phyloP scores from a whole-genome alignment of 2,888 invertebrate species.

The Notocelia uddmanniana region DNA sequence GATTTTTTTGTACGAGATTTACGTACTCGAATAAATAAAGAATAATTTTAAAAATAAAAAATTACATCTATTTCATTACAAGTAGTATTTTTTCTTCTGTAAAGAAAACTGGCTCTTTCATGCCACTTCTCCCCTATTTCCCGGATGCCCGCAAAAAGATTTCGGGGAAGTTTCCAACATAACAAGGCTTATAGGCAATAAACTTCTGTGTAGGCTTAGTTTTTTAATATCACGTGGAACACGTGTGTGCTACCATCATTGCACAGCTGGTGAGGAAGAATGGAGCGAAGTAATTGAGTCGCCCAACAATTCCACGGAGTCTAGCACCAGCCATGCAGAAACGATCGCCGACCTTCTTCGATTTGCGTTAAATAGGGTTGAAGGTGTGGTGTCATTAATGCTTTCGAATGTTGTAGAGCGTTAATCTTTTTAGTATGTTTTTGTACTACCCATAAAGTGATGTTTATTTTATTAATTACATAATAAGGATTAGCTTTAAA shows the following conservation, averaged over 20 bases:
- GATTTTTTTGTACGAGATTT: constrained; percentile 7
- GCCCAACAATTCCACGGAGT: too few species aligned
- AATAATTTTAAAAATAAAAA: neutral
- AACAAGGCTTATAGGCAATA: too few species aligned
- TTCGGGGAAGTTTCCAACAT: too few species aligned
- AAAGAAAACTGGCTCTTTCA: constrained; percentile 18
- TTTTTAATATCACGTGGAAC: too few species aligned
- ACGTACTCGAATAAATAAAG: constrained; percentile 9
- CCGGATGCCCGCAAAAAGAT: too few species aligned
- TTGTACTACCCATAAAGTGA: constrained; percentile 7
- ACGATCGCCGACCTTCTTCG: constrained; percentile 2
- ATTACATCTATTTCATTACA: neutral
- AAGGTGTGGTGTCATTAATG: constrained; percentile 14
- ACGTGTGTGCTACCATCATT: too few species aligned
- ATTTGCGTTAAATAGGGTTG: constrained; percentile 9
- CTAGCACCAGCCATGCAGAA: too few species aligned
- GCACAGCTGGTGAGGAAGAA: too few species aligned
- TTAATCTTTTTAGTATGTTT: constrained; percentile 22
- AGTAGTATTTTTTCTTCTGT: constrained; percentile 6
- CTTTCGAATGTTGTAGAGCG: constrained; percentile 16
- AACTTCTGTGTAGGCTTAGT: too few species aligned
- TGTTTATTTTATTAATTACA: too few species aligned
- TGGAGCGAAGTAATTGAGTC: too few species aligned
- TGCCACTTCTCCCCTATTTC: constrained; percentile 8
- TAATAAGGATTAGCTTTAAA: too few species aligned